A percentile compares a stretch with the other conserved stretches of the same genome.
Evolutionary conservation across 2,888 invertebrate genomes (phyloP).

Genomic region (Rutpela maculata): DNA sequence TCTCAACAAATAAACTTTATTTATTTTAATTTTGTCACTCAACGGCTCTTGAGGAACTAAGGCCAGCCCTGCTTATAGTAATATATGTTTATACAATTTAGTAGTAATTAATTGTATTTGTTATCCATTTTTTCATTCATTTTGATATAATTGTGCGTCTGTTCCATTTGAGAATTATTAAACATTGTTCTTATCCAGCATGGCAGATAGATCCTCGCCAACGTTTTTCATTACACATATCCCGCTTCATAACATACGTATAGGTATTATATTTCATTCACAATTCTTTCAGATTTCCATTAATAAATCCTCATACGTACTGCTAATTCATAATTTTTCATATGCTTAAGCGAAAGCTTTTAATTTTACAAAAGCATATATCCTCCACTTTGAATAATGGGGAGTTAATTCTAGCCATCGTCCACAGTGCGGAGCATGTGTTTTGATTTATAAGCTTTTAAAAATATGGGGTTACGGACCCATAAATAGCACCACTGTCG

Average conservation of each 20-base stretch:
- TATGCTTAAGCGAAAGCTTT: constrained; percentile 59
- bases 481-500: constrained; percentile 64
- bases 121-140: no score
- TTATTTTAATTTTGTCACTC: no score
- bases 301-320: constrained; percentile 34
- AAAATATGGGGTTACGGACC: constrained; percentile 63
- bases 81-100: no score
- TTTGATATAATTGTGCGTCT: no score
- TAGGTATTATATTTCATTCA: constrained; percentile 9
- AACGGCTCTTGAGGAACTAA: no score
- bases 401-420: constrained; percentile 67
- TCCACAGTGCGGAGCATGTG: constrained; percentile 60
- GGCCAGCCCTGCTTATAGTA: no score
- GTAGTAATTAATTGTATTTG: no score
- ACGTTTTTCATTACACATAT: neutral
- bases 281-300: constrained; percentile 23
- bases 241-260: neutral
- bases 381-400: constrained; percentile 64
- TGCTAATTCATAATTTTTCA: constrained; percentile 56
- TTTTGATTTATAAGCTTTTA: constrained; percentile 67
- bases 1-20: no score
- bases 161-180: no score
- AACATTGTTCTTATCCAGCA: no score
- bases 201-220: neutral
- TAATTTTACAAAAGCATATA: constrained; percentile 60